Evolutionary conservation across 1,140 invertebrate genomes (phyloP), one percentile per base, ranked within the genome.

Genomic region (Drosophila mojavensis): DNA sequence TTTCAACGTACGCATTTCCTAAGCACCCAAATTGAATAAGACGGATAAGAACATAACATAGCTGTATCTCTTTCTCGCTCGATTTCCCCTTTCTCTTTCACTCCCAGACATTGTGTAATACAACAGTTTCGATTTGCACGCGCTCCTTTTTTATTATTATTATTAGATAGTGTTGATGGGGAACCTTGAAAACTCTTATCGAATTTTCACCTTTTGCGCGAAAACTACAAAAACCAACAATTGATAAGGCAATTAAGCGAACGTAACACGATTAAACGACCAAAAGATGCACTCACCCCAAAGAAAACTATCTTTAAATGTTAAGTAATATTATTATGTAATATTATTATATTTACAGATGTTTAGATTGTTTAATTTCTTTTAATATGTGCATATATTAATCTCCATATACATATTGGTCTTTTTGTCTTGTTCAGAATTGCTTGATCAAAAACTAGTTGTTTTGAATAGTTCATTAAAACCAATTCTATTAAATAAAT

Each of bases 121-220:
- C 11, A 13, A 67, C 20, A 75, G 60, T 50, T 33, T 43, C 26
- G 13, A 51, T 62, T 69, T 69, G 71, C 71, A 78, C 78, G 78
- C 76, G 76, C 62, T 78, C 36, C 63, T 39, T 30, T 47, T 70
- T 43, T 59, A 36, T 15, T 56, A 26, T 15, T 56, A 26, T 53
- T 70, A 43, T 59, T 43, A 15, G 64, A 45, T 53, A 15, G 36
- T 47, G 30, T 20, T 36, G 7, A 9, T 15, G 17, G 43, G 0
- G 70, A 62, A 89, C 84, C 84, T 84, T 89, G 84, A 89, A 89
- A 81, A 71, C 60, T 71, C 78, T 89, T 89, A 89, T 89, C 84
- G 85, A 89, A 89, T 89, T 88, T 89, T 89, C 69, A 89, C 84
- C 84, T 89, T 84, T 89, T 84, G 84, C 63, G 76, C 83, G 65